Evolutionary conservation across 2,113 vertebrate species (phyloP), one percentile per base, ranked within the genome.

Genomic region (Malurus alboscapulatus): DNA sequence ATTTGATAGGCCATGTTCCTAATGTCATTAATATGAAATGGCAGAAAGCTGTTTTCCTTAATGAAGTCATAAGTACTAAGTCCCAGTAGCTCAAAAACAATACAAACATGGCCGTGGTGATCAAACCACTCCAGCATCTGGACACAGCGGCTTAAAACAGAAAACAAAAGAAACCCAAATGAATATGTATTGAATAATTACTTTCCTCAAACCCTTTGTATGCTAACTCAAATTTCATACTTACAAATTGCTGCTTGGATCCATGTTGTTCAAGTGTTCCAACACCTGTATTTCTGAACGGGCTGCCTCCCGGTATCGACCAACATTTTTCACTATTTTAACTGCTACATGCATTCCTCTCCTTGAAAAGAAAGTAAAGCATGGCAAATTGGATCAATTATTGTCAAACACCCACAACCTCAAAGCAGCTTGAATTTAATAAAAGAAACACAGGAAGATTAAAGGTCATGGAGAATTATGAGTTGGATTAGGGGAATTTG

Each of bases 271-370:
- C 73, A 99, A 97, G 88, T 99, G 98, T 66, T 99, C 98, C 92
- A 99, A 97, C 69, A 99, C 99, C 95, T 99, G 98, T 95, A 99
- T 98, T 98, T 99, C 99, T 95, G 99, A 99, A 96, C 98, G 97
- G 62, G 99, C 99, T 81, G 99, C 99, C 90, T 99, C 99, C 58
- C 98, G 98, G 97, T 99, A 99, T 95, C 98, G 98, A 95, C 98
- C 98, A 96, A 99, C 98, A 97, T 99, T 99, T 99, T 99, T 99
- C 97, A 99, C 99, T 71, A 99, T 99, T 99, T 99, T 99, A 98
- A 99, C 97, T 94, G 99, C 99, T 72, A 99, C 97, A 76, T 98
- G 98, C 94, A 98, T 97, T 95, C 98, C 97, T 91, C 97, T 97
- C 97, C 97, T 96, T 94, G 57, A 92, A 96, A 97, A 97, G 17